Conservation (phyloP, 2,797 vertebrate species). For the Danio aesculapii region DNA sequence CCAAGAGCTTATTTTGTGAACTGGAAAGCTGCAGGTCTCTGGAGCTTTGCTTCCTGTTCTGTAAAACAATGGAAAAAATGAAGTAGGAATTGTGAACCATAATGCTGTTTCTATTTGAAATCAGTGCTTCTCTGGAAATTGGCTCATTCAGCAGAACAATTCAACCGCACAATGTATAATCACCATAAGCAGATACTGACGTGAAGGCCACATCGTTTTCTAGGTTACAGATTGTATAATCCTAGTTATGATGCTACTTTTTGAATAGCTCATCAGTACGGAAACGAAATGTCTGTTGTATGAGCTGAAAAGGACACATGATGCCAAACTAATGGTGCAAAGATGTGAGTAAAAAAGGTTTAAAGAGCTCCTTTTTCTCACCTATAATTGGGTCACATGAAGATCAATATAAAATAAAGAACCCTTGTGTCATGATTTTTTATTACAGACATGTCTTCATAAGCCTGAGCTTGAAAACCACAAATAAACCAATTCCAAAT, state of each 20-base stretch:
- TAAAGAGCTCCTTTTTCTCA: background rate
- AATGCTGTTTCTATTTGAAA: background rate
- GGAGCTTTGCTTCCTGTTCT: background rate
- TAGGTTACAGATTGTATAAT: conserved; percentile 52
- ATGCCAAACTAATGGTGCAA: conserved; percentile 24
- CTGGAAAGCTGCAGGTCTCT: background rate
- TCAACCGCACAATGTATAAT: background rate
- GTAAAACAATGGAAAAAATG: conserved; percentile 6
- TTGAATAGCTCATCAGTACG: background rate
- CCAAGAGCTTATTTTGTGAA: background rate
- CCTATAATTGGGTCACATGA: conserved; percentile 43
- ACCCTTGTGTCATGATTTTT: background rate
- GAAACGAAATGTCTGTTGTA: conserved; percentile 21
- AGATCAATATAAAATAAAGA: conserved; percentile 4
- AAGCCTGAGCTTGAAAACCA: background rate
- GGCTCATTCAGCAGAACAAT: background rate
- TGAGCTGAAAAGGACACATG: conserved; percentile 1
- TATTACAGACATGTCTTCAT: conserved; percentile 1
- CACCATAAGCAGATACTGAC: background rate
- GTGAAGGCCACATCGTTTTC: background rate
- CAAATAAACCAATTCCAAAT: conserved; percentile 24
- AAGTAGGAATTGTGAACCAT: conserved; percentile 3
- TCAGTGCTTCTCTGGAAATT: background rate
- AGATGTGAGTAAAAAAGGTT: background rate
- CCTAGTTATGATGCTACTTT: background rate